Conservation (phyloP, 2,113 vertebrate species). For the Microcebus murinus region DNA sequence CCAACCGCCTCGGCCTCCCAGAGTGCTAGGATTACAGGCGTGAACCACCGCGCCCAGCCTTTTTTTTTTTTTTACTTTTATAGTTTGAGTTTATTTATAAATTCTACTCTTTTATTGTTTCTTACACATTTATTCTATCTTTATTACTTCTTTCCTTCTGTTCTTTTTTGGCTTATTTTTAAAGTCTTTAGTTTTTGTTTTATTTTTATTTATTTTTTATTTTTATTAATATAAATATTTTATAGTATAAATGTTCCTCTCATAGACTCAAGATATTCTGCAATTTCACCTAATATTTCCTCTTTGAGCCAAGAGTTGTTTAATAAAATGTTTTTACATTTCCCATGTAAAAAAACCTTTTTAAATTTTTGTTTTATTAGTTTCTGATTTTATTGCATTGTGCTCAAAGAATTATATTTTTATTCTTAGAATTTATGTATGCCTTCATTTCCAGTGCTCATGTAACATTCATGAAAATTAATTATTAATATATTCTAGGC, state of each 20-base stretch:
- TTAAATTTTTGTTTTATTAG: background rate
- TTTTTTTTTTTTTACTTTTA: conserved; percentile 15
- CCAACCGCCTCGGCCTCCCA: too few species aligned
- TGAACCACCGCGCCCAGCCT: too few species aligned
- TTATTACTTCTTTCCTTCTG: background rate
- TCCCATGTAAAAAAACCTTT: background rate
- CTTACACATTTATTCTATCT: background rate
- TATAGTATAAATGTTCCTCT: background rate
- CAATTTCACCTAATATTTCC: background rate
- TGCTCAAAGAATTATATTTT: background rate
- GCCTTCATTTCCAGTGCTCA: background rate
- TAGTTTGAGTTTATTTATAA: background rate
- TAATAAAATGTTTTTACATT: background rate
- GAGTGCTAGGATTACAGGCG: too few species aligned
- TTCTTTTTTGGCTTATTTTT: background rate
- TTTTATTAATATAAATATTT: conserved; percentile 15
- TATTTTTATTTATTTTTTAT: background rate
- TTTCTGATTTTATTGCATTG: background rate
- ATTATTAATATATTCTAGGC: too few species aligned
- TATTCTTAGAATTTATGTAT: background rate
- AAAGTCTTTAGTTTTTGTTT: background rate
- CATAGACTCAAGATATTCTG: background rate
- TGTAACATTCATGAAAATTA: too few species aligned
- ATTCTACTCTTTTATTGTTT: background rate
- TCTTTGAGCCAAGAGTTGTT: background rate